Evolutionary conservation across 2,113 vertebrate species (phyloP).

Genomic region (Alouatta palliata): DNA sequence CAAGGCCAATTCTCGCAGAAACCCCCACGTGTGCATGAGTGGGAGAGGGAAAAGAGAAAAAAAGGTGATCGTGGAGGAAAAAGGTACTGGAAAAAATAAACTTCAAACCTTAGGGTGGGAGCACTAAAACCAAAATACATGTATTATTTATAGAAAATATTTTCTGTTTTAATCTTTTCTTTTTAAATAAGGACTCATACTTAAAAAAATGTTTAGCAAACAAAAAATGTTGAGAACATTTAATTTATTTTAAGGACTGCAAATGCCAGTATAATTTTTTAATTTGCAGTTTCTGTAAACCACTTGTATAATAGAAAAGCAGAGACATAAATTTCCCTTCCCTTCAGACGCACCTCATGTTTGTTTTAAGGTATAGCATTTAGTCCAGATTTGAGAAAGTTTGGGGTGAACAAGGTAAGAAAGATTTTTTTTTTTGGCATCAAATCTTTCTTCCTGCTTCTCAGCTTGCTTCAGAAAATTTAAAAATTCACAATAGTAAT

Average conservation of each 20-base stretch:
- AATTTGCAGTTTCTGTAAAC: no score
- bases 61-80: no score
- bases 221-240: constrained; percentile 90
- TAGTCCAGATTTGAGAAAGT: no score
- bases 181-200: constrained; percentile 95
- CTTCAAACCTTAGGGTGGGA: constrained; percentile 89
- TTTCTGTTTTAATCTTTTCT: constrained; percentile 97
- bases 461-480: constrained; percentile 90
- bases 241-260: constrained; percentile 99
- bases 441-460: constrained; percentile 88
- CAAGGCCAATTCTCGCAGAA: no score
- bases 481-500: constrained; percentile 79
- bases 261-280: constrained; percentile 97
- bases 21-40: no score
- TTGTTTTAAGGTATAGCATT: no score
- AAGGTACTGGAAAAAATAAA: no score
- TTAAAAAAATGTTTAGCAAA: constrained; percentile 86
- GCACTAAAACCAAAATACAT: constrained; percentile 93
- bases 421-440: constrained; percentile 73
- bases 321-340: no score
- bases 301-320: no score
- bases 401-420: constrained; percentile 82
- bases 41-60: no score
- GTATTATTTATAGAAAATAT: constrained; percentile 99
- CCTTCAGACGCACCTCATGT: no score